These are phyloP conservation scores for Limnephilus lunatus DNA, from an alignment of 2,888 invertebrate species.

Conservation along the genomic window DNA sequence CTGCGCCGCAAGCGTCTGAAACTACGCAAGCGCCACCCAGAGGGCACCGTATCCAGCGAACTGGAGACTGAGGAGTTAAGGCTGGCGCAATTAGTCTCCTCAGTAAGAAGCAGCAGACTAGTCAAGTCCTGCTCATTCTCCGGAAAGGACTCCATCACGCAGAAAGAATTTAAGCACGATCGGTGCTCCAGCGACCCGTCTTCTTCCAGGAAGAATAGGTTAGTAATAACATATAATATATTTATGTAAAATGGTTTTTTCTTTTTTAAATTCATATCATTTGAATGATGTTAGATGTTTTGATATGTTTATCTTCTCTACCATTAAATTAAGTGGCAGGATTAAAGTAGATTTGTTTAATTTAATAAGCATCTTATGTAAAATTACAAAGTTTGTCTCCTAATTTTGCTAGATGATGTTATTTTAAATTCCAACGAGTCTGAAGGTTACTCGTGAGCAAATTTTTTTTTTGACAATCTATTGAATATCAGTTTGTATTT, in stretches of 20 bases:
- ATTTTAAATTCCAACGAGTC: not conserved
- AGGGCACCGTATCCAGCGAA: constrained; percentile 67
- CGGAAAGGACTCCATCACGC: constrained; percentile 78
- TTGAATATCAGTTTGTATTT: not conserved
- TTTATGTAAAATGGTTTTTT: not conserved
- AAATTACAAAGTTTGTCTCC: not conserved
- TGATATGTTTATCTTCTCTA: not conserved
- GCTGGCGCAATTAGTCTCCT: constrained; percentile 68
- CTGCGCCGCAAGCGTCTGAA: constrained; percentile 73
- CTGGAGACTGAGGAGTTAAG: constrained; percentile 68
- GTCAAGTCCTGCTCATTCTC: constrained; percentile 88
- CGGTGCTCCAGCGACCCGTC: constrained; percentile 82
- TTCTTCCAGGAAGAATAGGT: constrained; percentile 78
- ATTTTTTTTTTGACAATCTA: too few species aligned
- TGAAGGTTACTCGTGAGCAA: too few species aligned
- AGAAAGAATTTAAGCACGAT: constrained; percentile 77
- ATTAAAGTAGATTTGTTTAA: not conserved
- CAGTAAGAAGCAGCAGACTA: constrained; percentile 72
- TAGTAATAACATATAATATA: constrained; percentile 67
- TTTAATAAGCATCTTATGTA: not conserved
- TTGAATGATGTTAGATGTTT: not conserved
- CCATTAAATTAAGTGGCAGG: not conserved
- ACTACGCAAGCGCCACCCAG: constrained; percentile 70
- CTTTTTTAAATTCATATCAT: not conserved
- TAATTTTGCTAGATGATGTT: not conserved